phyloP scores from a whole-genome alignment of 2,888 invertebrate species.

The Cremastobaeus sp. region DNA sequence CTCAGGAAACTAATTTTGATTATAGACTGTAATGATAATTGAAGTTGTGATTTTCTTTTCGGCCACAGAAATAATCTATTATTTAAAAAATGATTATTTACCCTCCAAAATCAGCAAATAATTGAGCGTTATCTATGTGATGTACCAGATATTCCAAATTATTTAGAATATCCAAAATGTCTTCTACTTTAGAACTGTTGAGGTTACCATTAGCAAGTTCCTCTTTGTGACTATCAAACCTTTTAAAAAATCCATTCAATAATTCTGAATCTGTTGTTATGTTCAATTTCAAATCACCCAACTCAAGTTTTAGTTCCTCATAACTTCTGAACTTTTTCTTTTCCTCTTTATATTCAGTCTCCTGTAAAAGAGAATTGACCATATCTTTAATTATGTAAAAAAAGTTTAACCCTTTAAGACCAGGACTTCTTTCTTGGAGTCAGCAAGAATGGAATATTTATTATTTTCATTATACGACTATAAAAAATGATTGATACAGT shows the following conservation, averaged over 20 bases:
- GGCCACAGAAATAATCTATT: too few relatives aligned
- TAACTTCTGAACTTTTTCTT: constrained; percentile 80
- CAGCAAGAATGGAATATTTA: too few relatives aligned
- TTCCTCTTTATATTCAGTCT: constrained; percentile 10
- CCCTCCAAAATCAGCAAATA: constrained; percentile 84
- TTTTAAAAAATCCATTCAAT: constrained; percentile 80
- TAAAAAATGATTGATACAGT: background rate
- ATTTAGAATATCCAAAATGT: constrained; percentile 80
- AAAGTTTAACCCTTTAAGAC: background rate
- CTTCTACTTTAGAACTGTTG: constrained; percentile 68
- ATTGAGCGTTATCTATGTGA: constrained; percentile 86
- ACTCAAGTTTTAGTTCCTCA: constrained; percentile 83
- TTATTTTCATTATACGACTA: background rate
- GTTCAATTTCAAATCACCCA: constrained; percentile 81
- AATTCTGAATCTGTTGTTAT: constrained; percentile 85
- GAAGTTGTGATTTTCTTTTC: too few relatives aligned
- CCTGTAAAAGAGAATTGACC: constrained; percentile 9
- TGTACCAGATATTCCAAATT: constrained; percentile 87
- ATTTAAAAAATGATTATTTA: constrained; percentile 66
- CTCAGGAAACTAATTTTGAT: too few relatives aligned
- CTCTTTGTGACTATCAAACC: constrained; percentile 76
- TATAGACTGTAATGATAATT: too few relatives aligned
- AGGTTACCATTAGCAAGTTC: constrained; percentile 66
- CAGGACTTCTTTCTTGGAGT: too few relatives aligned
- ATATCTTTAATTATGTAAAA: background rate